Conservation (phyloP, 2,888 invertebrate genomes). For the Macrophya annulata region DNA sequence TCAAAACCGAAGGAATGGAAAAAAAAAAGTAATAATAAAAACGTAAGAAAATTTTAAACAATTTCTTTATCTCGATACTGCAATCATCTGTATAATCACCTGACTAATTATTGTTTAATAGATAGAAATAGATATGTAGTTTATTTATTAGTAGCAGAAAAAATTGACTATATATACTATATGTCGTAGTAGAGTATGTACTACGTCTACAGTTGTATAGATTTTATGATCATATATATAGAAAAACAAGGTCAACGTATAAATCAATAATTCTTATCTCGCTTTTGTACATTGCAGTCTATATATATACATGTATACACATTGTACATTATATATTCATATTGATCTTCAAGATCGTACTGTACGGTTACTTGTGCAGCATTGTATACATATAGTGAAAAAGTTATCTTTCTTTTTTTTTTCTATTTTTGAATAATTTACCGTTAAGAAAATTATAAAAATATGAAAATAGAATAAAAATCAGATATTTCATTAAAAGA, state of each 20-base stretch:
- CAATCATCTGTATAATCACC: not conserved
- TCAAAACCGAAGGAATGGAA: not conserved
- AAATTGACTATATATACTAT: not conserved
- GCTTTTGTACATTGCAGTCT: constrained; percentile 2
- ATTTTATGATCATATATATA: not conserved
- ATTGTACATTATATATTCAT: not conserved
- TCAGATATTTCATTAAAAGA: not conserved
- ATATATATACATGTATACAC: too few species aligned
- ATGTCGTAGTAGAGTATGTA: not conserved
- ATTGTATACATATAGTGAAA: not conserved
- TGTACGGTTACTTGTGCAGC: not conserved
- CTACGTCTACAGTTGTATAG: too few species aligned
- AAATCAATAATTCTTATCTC: constrained; percentile 24
- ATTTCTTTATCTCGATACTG: not conserved
- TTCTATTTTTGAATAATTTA: too few species aligned
- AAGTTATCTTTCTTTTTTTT: too few species aligned
- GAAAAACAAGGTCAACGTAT: constrained; percentile 21
- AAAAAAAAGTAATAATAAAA: not conserved
- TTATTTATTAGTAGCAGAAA: not conserved
- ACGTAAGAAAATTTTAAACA: not conserved
- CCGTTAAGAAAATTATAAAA: too few species aligned
- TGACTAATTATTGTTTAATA: not conserved
- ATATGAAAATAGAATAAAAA: not conserved
- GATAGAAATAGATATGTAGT: not conserved
- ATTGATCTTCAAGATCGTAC: not conserved